Conservation (phyloP, 2,888 invertebrate genomes). For the Priocnemis perturbator region DNA sequence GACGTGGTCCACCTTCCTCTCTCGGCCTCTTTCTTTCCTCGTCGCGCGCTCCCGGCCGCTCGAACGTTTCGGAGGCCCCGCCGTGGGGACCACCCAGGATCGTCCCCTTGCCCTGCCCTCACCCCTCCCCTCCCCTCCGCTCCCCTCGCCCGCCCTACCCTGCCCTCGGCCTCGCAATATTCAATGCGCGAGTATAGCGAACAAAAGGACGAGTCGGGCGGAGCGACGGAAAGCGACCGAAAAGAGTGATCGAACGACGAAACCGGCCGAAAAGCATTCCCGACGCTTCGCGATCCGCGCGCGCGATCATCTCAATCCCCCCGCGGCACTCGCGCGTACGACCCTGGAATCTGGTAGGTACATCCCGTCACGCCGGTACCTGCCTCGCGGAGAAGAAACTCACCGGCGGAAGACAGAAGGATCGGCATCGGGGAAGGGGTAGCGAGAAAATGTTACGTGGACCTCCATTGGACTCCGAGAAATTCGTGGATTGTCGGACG, state of each 20-base stretch:
- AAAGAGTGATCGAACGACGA: constrained; percentile 20
- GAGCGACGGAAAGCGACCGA: constrained; percentile 22
- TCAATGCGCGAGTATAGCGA: constrained; percentile 51
- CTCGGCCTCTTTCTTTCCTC: constrained; percentile 27
- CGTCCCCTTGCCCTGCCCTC: constrained; percentile 27
- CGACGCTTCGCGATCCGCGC: constrained; percentile 22
- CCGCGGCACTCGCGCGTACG: neutral
- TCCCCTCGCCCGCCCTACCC: neutral
- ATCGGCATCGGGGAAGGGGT: constrained; percentile 56
- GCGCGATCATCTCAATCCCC: neutral
- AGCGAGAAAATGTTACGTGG: constrained; percentile 48
- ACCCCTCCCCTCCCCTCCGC: too few relatives aligned
- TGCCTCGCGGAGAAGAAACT: constrained; percentile 17
- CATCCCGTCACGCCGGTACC: too few relatives aligned
- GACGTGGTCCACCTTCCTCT: constrained; percentile 38
- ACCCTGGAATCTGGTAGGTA: neutral
- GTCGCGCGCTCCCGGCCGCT: constrained; percentile 53
- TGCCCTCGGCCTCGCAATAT: constrained; percentile 55
- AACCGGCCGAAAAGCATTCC: constrained; percentile 33
- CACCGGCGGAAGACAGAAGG: constrained; percentile 39
- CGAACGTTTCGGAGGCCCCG: constrained; percentile 64
- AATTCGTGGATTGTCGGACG: too few relatives aligned
- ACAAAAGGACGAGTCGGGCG: constrained; percentile 25
- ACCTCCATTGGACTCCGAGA: too few relatives aligned
- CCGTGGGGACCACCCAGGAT: constrained; percentile 67